Percentiles rank a stretch among this genome's conserved stretches.
These are phyloP conservation scores for Drepana arcuata DNA, from an alignment of 1,140 invertebrate species.

Conservation along the genomic window DNA sequence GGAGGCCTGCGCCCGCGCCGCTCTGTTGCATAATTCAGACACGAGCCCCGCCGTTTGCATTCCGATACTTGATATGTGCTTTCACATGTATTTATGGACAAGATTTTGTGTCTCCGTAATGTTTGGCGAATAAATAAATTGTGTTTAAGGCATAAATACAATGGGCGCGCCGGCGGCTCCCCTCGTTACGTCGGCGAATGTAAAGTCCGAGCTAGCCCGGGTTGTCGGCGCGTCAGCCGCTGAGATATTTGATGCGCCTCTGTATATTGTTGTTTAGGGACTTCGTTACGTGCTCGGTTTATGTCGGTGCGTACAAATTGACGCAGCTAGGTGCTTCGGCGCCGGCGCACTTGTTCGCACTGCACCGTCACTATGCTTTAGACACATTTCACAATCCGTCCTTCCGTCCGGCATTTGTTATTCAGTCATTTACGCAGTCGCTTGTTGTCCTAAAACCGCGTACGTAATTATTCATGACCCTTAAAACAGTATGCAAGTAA, in stretches of 20 bases:
- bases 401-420: no score
- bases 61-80: constrained; percentile 68
- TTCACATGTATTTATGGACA: constrained; percentile 70
- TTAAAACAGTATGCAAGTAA: constrained; percentile 10
- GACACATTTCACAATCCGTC: no score
- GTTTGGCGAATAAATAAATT: constrained; percentile 69
- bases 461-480: no score
- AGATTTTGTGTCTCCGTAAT: constrained; percentile 70
- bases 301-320: constrained; percentile 63
- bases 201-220: constrained; percentile 54
- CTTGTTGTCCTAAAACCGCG: no score
- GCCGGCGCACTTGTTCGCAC: no score
- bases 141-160: constrained; percentile 65
- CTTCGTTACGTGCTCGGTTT: constrained; percentile 56
- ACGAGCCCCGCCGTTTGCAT: constrained; percentile 62
- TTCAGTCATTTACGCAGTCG: no score
- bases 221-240: constrained; percentile 52
- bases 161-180: constrained; percentile 54
- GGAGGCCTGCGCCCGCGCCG: constrained; percentile 36
- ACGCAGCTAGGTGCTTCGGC: no score
- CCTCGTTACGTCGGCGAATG: constrained; percentile 65
- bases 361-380: no score
- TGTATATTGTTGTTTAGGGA: constrained; percentile 61
- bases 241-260: constrained; percentile 55
- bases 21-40: constrained; percentile 68